Percentiles rank a stretch among this genome's conserved stretches.
Conservation (phyloP, 2,888 invertebrate species). For the Xanthia icteritia region DNA sequence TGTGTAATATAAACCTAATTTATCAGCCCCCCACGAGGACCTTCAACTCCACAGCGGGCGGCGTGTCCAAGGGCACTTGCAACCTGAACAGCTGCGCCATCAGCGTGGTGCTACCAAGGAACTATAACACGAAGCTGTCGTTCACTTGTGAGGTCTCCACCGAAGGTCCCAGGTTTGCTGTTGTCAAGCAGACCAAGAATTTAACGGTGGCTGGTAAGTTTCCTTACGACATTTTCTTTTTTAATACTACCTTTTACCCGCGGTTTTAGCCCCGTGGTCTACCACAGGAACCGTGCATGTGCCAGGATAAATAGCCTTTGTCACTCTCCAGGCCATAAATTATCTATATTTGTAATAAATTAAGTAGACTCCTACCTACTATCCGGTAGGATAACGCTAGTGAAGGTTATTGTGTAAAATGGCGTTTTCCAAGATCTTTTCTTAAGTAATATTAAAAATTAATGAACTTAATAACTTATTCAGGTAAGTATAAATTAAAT, state of each 20-base stretch:
- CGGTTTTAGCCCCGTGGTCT: background rate
- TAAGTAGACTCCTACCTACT: background rate
- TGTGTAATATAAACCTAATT: conserved; percentile 15
- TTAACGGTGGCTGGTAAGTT: conserved; percentile 85
- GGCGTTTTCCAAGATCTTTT: background rate
- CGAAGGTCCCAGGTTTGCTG: conserved; percentile 86
- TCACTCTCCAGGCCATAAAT: background rate
- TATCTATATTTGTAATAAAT: background rate
- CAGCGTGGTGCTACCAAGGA: conserved; percentile 80
- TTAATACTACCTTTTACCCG: too few species aligned
- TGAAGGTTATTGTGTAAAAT: background rate
- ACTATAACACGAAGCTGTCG: conserved; percentile 80
- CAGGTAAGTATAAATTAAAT: background rate
- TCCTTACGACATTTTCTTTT: background rate
- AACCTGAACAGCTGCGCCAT: conserved; percentile 82
- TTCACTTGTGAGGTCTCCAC: conserved; percentile 88
- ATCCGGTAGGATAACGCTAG: background rate
- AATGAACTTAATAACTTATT: conserved; percentile 5
- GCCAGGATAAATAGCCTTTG: background rate
- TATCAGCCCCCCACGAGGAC: conserved; percentile 82
- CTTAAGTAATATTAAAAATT: background rate
- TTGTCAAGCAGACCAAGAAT: conserved; percentile 86
- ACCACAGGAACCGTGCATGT: background rate
- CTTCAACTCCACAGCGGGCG: conserved; percentile 82
- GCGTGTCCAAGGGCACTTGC: conserved; percentile 79